A percentile compares a stretch with the other conserved stretches of the same genome.
These are phyloP conservation scores for Callipepla californica DNA, from an alignment of 2,113 vertebrate species.

Conservation along the genomic window DNA sequence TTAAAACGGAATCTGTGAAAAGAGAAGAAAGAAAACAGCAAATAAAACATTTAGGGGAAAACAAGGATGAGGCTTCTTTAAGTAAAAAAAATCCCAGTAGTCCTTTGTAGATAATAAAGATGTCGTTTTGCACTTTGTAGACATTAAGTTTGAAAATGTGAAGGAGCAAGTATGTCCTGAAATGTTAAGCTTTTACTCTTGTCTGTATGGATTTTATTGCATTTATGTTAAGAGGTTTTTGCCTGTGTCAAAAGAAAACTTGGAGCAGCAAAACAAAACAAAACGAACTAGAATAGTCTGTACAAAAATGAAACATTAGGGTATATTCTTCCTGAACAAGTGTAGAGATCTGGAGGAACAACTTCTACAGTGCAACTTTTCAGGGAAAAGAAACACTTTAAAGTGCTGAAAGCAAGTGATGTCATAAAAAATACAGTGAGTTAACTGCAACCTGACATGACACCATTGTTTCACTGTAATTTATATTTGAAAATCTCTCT, in stretches of 20 bases:
- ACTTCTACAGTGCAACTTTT: not conserved
- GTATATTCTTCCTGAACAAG: not conserved
- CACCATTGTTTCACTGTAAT: not conserved
- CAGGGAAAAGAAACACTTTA: conserved; percentile 1
- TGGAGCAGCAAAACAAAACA: not conserved
- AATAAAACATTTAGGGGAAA: not conserved
- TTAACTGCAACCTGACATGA: not conserved
- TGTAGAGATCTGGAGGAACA: not conserved
- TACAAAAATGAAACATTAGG: not conserved
- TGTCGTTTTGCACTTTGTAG: not conserved
- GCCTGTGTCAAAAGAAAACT: not conserved
- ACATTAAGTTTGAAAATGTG: not conserved
- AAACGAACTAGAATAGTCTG: not conserved
- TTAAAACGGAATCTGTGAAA: conserved; percentile 88
- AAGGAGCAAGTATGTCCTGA: not conserved
- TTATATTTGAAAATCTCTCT: not conserved
- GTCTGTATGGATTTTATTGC: not conserved
- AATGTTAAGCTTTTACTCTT: not conserved
- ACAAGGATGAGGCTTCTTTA: not conserved
- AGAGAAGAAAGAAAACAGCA: conserved; percentile 43
- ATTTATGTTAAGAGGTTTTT: not conserved
- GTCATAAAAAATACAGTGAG: not conserved
- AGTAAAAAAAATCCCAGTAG: not conserved
- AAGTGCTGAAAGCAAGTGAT: not conserved
- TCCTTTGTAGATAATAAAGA: not conserved